Conservation (phyloP, 2,797 vertebrate genomes). For the Mormyrus hasselquistii region DNA sequence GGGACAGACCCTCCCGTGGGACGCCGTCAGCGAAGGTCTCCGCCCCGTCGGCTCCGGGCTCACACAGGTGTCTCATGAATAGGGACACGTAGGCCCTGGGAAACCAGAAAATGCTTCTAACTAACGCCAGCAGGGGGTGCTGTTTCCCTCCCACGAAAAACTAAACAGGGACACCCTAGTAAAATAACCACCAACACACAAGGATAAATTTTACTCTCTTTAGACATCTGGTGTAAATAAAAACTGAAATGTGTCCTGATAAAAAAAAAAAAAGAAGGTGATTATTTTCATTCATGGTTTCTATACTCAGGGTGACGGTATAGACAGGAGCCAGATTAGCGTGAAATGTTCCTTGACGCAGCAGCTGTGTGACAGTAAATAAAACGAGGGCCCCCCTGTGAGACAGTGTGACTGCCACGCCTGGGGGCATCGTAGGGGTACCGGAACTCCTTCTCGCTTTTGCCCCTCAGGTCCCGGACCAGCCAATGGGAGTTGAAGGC, state of each 20-base stretch:
- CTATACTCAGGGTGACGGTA: background rate
- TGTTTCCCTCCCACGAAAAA: background rate
- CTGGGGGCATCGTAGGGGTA: slow-evolving; percentile 34
- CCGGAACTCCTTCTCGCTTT: slow-evolving; percentile 98
- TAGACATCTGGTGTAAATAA: background rate
- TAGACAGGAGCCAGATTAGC: background rate
- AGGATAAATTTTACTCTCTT: background rate
- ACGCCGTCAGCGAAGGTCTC: slow-evolving; percentile 96
- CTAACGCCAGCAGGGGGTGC: background rate
- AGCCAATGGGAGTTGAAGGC: slow-evolving; percentile 99
- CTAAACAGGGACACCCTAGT: background rate
- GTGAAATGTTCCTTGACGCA: background rate
- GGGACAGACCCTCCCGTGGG: slow-evolving; percentile 88
- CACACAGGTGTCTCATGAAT: slow-evolving; percentile 96
- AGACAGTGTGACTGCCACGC: background rate
- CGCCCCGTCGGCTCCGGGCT: slow-evolving; percentile 88
- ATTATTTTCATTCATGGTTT: slow-evolving; percentile 4
- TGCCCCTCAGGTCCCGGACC: slow-evolving; percentile 89
- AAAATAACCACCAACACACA: background rate
- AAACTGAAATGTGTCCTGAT: background rate
- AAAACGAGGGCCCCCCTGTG: background rate
- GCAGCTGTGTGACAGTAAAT: background rate
- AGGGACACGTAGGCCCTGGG: slow-evolving; percentile 91
- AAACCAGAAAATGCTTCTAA: background rate
- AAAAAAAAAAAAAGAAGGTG: background rate